Evolutionary conservation across 2,888 invertebrate genomes (phyloP), one percentile per base, ranked within the genome.

Genomic region (Alentia gelatinosa): DNA sequence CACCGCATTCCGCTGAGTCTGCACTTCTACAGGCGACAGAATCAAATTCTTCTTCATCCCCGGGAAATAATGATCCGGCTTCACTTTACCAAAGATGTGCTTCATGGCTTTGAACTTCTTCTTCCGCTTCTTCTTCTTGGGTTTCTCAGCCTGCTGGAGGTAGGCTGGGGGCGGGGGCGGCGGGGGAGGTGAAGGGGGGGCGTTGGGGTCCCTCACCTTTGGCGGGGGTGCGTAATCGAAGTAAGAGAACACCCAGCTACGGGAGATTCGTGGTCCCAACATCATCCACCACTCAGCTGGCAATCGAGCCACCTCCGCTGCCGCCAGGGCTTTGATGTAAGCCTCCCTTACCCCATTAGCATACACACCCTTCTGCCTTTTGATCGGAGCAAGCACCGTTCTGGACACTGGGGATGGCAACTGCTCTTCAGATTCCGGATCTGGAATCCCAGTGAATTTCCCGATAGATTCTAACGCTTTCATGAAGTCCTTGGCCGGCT

Each of bases 31-130:
- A 5, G 86, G 86, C 3, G 86, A 9, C 26, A 86, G 86, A 30
- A 86, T 30, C 50, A 47, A 1, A 23, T 86, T 86, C 12, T 86
- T 86, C 35, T 86, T 86, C 86, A 86, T 86, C 1, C 86, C 86
- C 0, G 86, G 86, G 33, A 86, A 86, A 23, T 86, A 86, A 35
- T 15, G n/a, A 33, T 86, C 86, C 12, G 42, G 50, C 19, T 86
- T 86, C 26, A 86, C 47, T 26, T 86, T 86, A 0, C 86, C 86
- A 47, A 86, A 86, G 50, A 86, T 86, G 86, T 86, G 86, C 86
- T 86, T 86, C 47, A 86, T 86, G 1, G 86, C 30, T 26, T 86
- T 86, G 33, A 86, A 86, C 19, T 86, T 86, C 47, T 86, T 86
- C 86, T 86, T 86, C 33, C 26, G 42, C 47, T 47, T 86, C 26